Evolutionary conservation across 2,113 vertebrate species (phyloP).

Genomic region (Pangasianodon hypophthalmus): DNA sequence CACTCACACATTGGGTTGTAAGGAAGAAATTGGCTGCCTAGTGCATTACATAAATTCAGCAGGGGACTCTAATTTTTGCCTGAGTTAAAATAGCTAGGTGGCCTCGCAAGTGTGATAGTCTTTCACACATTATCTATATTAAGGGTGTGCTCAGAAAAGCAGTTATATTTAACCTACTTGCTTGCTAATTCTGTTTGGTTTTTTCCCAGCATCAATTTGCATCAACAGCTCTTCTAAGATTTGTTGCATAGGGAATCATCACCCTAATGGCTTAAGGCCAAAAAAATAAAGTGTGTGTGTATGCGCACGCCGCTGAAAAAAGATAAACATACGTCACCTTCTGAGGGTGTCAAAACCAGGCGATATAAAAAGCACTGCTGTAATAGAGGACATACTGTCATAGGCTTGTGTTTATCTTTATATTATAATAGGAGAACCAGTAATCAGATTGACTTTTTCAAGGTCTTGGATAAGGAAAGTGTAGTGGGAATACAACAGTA

Average conservation of each 20-base stretch:
- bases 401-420: background rate
- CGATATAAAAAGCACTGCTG: conserved; percentile 22
- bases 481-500: background rate
- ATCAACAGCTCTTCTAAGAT: conserved; percentile 61
- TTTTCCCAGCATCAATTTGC: conserved; percentile 48
- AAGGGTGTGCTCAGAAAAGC: conserved; percentile 67
- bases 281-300: conserved; percentile 11
- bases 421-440: background rate
- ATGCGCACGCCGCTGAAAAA: background rate
- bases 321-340: conserved; percentile 26
- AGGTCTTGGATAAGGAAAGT: background rate
- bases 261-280: conserved; percentile 21
- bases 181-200: conserved; percentile 69
- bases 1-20: background rate
- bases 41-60: conserved; percentile 67
- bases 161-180: conserved; percentile 74
- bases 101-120: conserved; percentile 71
- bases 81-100: conserved; percentile 69
- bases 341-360: conserved; percentile 20
- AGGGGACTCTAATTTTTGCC: conserved; percentile 68
- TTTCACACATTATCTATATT: conserved; percentile 67
- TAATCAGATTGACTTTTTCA: background rate
- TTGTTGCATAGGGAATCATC: conserved; percentile 36
- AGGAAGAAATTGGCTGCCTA: conserved; percentile 45
- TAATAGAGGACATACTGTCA: background rate